phyloP scores from a whole-genome alignment of 2,797 vertebrate genomes.

The Macrochelys suwanniensis region DNA sequence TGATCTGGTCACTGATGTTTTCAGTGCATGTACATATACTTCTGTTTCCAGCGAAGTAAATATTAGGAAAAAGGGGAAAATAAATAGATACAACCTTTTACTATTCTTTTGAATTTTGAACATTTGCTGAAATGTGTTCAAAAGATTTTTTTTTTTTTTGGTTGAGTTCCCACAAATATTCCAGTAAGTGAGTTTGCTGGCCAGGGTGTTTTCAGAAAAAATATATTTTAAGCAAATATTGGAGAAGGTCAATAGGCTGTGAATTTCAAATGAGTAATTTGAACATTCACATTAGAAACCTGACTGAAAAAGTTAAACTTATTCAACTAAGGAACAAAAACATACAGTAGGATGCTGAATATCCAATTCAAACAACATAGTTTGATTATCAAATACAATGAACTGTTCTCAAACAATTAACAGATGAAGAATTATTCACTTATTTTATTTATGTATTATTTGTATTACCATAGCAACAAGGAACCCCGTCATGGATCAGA shows the following conservation, averaged over 20 bases:
- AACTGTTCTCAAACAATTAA: not conserved
- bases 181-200: not conserved
- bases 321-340: constrained; percentile 13
- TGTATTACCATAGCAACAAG: not conserved
- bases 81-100: fast-evolving
- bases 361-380: not conserved
- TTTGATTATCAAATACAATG: not conserved
- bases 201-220: not conserved
- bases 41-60: not conserved
- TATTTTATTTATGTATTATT: not conserved
- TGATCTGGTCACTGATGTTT: not conserved
- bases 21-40: not conserved
- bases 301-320: constrained; percentile 17
- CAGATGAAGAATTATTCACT: constrained; percentile 13
- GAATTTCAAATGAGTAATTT: not conserved
- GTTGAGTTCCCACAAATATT: not conserved
- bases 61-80: not conserved
- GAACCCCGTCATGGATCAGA: not conserved
- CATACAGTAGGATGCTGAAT: not conserved
- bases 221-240: not conserved
- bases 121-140: not conserved
- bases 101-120: not conserved
- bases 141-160: not conserved
- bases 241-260: not conserved
- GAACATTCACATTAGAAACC: not conserved